Evolutionary conservation across 2,113 vertebrate genomes (phyloP).

Genomic region (Urocolius indicus): DNA sequence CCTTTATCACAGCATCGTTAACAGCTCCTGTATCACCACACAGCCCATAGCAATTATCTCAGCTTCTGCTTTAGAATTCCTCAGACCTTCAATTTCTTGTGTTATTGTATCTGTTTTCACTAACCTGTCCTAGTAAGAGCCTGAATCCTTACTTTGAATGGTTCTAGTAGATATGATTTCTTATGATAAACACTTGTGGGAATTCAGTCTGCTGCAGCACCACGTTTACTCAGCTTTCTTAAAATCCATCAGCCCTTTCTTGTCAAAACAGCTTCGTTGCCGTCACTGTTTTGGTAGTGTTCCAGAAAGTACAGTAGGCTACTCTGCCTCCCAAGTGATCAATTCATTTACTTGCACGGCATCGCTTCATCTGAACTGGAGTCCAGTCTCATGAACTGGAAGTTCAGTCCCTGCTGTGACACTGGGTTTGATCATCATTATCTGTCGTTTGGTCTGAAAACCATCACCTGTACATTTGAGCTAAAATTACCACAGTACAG

Average conservation of each 20-base stretch:
- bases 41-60: neutral
- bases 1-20: neutral
- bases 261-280: neutral
- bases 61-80: neutral
- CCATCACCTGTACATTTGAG: neutral
- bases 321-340: neutral
- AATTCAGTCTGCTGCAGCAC: neutral
- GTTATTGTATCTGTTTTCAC: neutral
- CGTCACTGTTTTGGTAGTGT: neutral
- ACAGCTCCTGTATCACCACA: neutral
- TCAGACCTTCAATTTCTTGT: neutral
- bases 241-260: neutral
- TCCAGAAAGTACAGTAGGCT: neutral
- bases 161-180: neutral
- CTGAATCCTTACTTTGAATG: neutral
- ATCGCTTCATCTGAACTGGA: neutral
- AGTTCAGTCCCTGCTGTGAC: neutral
- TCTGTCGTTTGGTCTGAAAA: neutral
- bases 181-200: neutral
- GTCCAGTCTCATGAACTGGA: neutral
- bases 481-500: neutral
- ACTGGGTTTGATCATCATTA: neutral
- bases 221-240: neutral
- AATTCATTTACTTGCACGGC: neutral
- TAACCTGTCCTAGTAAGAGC: neutral